Percentiles rank a stretch among this genome's conserved stretches.
These are phyloP conservation scores for Tachuris rubrigastra DNA, from an alignment of 2,113 vertebrate genomes.

Conservation along the genomic window DNA sequence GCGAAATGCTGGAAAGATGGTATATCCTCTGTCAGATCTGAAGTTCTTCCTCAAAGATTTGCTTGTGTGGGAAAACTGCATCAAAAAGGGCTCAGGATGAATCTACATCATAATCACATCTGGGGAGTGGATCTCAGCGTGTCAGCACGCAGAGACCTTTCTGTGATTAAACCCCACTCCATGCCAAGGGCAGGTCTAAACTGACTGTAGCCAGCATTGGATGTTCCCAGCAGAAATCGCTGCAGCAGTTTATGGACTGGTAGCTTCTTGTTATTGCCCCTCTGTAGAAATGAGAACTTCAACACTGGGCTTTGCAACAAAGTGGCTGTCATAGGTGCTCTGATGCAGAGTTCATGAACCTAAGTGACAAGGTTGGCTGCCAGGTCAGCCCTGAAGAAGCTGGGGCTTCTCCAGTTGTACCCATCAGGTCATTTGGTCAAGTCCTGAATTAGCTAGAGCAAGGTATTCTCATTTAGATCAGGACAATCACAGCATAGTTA, in stretches of 20 bases:
- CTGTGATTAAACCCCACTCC: not conserved
- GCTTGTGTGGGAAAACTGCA: not conserved
- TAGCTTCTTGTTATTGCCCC: not conserved
- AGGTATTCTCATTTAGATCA: not conserved
- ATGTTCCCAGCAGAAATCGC: not conserved
- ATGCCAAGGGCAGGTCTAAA: not conserved
- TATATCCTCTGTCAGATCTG: not conserved
- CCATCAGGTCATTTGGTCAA: not conserved
- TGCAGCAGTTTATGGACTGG: not conserved
- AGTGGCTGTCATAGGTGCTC: not conserved
- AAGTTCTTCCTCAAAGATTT: not conserved
- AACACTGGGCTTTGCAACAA: not conserved
- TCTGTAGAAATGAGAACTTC: not conserved
- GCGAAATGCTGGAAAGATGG: not conserved
- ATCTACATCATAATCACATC: not conserved
- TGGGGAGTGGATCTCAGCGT: not conserved
- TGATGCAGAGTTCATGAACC: not conserved
- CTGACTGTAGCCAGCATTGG: not conserved
- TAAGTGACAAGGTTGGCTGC: not conserved
- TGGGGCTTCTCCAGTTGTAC: not conserved
- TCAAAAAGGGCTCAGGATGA: not conserved
- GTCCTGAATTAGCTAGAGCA: not conserved
- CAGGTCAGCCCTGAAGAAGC: not conserved
- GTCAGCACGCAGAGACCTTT: not conserved
- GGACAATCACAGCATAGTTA: not conserved